These are phyloP conservation scores for Alligator sinensis DNA, from an alignment of 2,113 vertebrate genomes.

Conservation along the genomic window DNA sequence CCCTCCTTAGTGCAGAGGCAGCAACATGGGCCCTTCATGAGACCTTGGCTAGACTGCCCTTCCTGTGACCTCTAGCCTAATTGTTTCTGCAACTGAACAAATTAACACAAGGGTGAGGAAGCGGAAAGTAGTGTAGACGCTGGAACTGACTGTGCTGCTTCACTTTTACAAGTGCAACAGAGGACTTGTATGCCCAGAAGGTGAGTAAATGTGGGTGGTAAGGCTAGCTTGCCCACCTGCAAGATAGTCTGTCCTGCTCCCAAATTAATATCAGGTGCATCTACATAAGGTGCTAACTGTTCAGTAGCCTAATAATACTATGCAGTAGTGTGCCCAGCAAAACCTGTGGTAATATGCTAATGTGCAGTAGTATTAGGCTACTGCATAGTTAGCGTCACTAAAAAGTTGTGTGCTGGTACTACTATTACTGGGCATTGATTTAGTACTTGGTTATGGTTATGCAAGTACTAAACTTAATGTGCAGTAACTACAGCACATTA, in stretches of 20 bases:
- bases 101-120: rapidly evolving
- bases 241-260: neutral
- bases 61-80: neutral
- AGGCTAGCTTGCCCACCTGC: neutral
- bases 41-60: neutral
- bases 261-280: neutral
- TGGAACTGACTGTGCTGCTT: neutral
- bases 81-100: neutral
- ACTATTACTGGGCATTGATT: no score
- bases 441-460: no score
- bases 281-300: no score
- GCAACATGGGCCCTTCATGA: neutral
- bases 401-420: no score
- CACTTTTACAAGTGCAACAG: neutral
- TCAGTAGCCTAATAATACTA: no score
- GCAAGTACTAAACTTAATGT: no score
- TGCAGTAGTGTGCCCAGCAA: no score
- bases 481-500: no score
- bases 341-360: no score
- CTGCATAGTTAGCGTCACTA: no score
- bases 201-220: neutral
- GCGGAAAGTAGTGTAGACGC: neutral
- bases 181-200: neutral
- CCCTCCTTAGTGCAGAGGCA: neutral
- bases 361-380: no score